Percentiles rank a stretch among this genome's conserved stretches.
Conservation (phyloP, 2,797 vertebrate species). For the Gila robusta region DNA sequence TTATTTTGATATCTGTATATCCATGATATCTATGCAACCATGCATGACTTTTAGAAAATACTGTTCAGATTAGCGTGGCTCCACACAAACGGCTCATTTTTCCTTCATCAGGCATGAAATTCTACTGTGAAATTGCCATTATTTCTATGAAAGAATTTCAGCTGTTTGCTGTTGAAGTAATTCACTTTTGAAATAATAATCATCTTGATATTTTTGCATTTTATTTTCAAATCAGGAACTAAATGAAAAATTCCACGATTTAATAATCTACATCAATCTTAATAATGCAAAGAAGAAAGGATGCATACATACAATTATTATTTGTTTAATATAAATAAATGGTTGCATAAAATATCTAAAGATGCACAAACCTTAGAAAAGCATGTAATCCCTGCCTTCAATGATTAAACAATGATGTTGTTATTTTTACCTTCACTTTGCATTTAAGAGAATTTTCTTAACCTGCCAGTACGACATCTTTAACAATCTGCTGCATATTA, state of each 20-base stretch:
- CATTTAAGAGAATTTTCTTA: conserved; percentile 2
- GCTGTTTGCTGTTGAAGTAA: not conserved
- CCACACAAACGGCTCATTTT: conserved; percentile 11
- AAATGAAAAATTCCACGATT: conserved; percentile 5
- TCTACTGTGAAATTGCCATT: conserved; percentile 48
- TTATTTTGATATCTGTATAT: conserved; percentile 34
- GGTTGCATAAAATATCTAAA: not conserved
- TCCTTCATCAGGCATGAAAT: conserved; percentile 29
- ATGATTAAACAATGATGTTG: conserved; percentile 24
- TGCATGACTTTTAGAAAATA: conserved; percentile 44
- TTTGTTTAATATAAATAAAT: conserved; percentile 6
- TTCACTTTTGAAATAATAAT: conserved; percentile 25
- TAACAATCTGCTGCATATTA: conserved; percentile 33
- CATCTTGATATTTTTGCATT: not conserved
- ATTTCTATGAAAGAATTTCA: conserved; percentile 33
- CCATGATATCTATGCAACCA: conserved; percentile 11
- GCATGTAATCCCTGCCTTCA: not conserved
- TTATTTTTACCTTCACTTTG: conserved; percentile 12
- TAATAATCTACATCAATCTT: conserved; percentile 21
- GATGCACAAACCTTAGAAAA: conserved; percentile 10
- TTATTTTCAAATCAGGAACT: conserved; percentile 18
- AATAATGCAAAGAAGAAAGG: conserved; percentile 8
- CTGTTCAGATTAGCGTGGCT: conserved; percentile 16
- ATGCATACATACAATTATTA: not conserved
- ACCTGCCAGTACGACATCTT: conserved; percentile 38